Conservation (phyloP, 2,888 invertebrate genomes). For the Eledone cirrhosa region DNA sequence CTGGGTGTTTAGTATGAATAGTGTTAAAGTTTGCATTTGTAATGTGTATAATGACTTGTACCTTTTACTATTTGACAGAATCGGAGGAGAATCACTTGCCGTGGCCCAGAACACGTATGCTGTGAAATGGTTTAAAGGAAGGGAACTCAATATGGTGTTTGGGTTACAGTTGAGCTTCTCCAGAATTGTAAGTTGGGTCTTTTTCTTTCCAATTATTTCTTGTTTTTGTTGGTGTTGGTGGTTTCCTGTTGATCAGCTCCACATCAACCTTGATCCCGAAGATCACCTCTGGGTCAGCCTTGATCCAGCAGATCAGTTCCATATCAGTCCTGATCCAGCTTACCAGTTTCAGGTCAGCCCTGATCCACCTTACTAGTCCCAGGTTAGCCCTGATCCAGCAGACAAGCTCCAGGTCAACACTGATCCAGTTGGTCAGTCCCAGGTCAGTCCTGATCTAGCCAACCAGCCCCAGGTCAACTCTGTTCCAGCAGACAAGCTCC, state of each 20-base stretch:
- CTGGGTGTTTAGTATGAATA: no score
- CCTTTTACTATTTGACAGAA: slow-evolving; percentile 61
- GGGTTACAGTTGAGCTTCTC: slow-evolving; percentile 95
- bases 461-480: slow-evolving; percentile 13
- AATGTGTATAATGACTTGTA: no score
- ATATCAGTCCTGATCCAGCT: not conserved
- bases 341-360: not conserved
- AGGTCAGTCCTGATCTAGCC: not conserved
- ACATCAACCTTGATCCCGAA: not conserved
- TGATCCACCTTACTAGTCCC: no score
- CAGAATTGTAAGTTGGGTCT: slow-evolving; percentile 72
- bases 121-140: slow-evolving; percentile 96
- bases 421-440: not conserved
- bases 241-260: not conserved
- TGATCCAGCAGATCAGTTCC: not conserved
- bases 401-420: not conserved
- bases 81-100: slow-evolving; percentile 94
- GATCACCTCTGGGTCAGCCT: not conserved
- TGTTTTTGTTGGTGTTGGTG: not conserved
- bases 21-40: no score
- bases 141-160: slow-evolving; percentile 97
- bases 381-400: no score
- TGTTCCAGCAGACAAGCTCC: not conserved
- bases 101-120: slow-evolving; percentile 98
- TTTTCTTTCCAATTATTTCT: no score